A percentile compares a stretch with the other conserved stretches of the same genome.
These are phyloP conservation scores for Drosophila mulleri DNA, from an alignment of 2,888 invertebrate genomes.

Conservation along the genomic window DNA sequence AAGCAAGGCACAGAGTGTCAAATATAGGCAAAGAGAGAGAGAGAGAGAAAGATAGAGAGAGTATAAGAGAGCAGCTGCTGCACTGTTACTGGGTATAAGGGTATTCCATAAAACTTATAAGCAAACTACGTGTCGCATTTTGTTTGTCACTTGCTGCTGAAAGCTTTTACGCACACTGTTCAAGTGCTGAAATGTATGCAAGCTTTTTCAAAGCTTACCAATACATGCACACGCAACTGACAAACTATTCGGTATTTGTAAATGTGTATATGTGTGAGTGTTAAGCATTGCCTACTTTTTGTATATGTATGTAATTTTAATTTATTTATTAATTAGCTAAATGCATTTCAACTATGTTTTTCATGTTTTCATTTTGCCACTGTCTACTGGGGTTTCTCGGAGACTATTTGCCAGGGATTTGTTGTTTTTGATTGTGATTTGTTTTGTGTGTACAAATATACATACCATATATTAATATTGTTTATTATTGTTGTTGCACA, in stretches of 20 bases:
- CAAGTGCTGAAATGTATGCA: constrained; percentile 2
- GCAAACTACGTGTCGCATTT: constrained; percentile 40
- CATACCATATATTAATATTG: constrained; percentile 72
- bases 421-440: constrained; percentile 24
- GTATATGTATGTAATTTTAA: constrained; percentile 47
- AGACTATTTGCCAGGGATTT: constrained; percentile 56
- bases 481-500: constrained; percentile 64
- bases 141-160: constrained; percentile 29
- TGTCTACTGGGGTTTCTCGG: constrained; percentile 73
- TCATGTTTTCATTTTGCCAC: constrained; percentile 17
- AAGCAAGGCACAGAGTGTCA: constrained; percentile 18
- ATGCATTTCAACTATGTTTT: constrained; percentile 73
- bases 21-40: background rate
- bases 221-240: constrained; percentile 16
- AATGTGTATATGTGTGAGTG: constrained; percentile 30
- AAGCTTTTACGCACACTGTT: constrained; percentile 31
- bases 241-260: constrained; percentile 24
- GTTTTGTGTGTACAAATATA: constrained; percentile 75
- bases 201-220: constrained; percentile 27
- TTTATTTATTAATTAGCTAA: constrained; percentile 70
- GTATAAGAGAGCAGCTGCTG: constrained; percentile 23
- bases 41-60: constrained; percentile 4
- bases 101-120: constrained; percentile 38
- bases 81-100: constrained; percentile 12
- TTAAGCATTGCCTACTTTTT: constrained; percentile 59